Base-by-base conservation (phyloP, 1,140 invertebrate species). In the Holcopasites calliopsidis region DNA sequence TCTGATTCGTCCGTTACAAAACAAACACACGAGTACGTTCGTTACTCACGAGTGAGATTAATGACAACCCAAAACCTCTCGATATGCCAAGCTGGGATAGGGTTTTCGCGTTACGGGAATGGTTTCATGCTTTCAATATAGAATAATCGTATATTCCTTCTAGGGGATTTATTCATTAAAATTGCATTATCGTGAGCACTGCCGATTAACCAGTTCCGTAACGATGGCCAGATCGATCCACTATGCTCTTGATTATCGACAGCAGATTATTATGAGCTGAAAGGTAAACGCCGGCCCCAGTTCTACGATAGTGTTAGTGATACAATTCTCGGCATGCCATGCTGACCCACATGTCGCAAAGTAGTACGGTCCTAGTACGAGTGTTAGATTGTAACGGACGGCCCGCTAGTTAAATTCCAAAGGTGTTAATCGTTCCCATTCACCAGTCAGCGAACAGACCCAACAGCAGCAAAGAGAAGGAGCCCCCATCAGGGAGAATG, bases 1-100 rank as follows among this genome's bases (percentile, higher is more conserved):
- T 92, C 90, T 91, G 88, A 86, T 86, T 87, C 77, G 78, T 84
- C 76, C 84, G 74, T 84, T 82, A 84, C 72, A 75, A 66, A 83
- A 87, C 79, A 89, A 83, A 87, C 72, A 89, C 78, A 85, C 79
- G 84, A 76, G 75, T 66, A 79, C 52, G 65, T 84, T 66, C 81
- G 84, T 85, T 85, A 86, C 78, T 85, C 77, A 76, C 66, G 76
- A 72, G 26, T 83, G 40, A n/a, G 58, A 71, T 66, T 42, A 66
- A 50, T 50, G 13, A 72, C 60, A 64, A 72, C 31, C 75, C 69
- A 71, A 52, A n/a, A n/a, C 35, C 42, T 50, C 8, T 33, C 57
- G 33, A 47, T 50, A 50, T 21, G 35, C 42, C 40, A 69, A 57
- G 52, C 52, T 21, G n/a, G 23, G 5, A n/a, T n/a, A n/a, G n/a